Conservation (phyloP, 2,113 vertebrate genomes). For the Megaptera novaeangliae region DNA sequence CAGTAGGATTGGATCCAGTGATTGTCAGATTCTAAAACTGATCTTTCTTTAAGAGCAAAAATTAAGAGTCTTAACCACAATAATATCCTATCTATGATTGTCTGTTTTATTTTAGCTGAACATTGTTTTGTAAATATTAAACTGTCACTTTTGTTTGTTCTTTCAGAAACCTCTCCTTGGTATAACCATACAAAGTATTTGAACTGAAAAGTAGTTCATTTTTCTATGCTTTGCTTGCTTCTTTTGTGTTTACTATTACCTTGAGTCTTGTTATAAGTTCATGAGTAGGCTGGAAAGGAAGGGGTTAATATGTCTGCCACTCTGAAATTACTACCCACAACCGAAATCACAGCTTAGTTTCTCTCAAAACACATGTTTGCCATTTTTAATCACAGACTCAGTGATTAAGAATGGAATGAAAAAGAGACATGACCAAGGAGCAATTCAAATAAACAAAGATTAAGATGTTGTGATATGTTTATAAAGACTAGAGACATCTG, state of each 20-base stretch:
- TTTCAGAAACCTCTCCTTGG: not conserved
- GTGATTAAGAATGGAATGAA: slow-evolving; percentile 64
- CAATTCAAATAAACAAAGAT: slow-evolving; percentile 64
- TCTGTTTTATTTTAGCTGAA: not conserved
- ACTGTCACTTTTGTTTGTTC: not conserved
- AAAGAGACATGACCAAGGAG: slow-evolving; percentile 36
- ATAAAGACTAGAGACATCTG: slow-evolving; percentile 46
- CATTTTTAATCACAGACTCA: slow-evolving; percentile 63
- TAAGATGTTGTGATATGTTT: slow-evolving; percentile 56
- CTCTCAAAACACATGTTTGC: slow-evolving; percentile 66
- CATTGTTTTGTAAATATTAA: not conserved
- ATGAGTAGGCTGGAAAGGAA: not conserved
- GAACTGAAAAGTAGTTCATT: not conserved
- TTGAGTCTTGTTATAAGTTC: not conserved
- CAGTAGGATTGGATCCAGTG: not conserved
- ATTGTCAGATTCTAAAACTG: not conserved
- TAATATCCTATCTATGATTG: not conserved
- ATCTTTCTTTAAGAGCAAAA: not conserved
- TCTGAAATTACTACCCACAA: slow-evolving; percentile 54
- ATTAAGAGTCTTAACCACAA: not conserved
- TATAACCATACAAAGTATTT: not conserved
- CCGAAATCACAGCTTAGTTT: slow-evolving; percentile 60
- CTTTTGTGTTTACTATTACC: not conserved
- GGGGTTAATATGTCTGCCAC: slow-evolving; percentile 44
- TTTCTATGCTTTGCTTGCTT: not conserved